Base-by-base conservation (phyloP, 2,797 vertebrate species). In the Sebastes wilsoni region DNA sequence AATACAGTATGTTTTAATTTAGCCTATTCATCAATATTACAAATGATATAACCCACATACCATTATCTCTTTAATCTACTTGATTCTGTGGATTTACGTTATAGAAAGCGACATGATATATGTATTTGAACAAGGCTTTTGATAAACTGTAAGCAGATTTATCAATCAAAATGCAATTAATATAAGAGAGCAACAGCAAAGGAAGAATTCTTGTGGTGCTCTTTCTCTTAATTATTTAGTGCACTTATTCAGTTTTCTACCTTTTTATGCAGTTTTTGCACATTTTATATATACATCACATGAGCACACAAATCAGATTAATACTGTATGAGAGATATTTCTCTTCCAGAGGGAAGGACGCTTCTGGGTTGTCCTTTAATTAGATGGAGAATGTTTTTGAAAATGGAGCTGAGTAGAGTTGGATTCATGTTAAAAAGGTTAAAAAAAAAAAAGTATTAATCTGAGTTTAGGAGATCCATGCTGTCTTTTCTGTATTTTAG, bases 321-420 rank as follows among this genome's bases (percentile, higher is more conserved):
- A 68, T 71, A 76, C 5, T 74, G 49, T 49, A 69, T 49, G 25
- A 69, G 66, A 75, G 6, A 60, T 23, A 42, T 64, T 77, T 72
- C 20, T 85, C 30, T 34, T 56, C 25, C 56, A 62, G 52, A 82
- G 28, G 28, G 5, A 77, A 73, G 10, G 38, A 55, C 36, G 54
- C 42, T 75, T 78, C 36, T 70, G 27, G 60, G 60, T 75, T 76
- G 49, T 68, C 30, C 54, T 71, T 76, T 79, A 65, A 82, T 87
- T 78, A 80, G 56, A 71, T 27, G 0, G 23, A 49, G 16, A 22
- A 32, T 61, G 12, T 59, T 66, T 80, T 64, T 77, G n/a, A 62
- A 72, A 85, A 80, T 62, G 34, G 13, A 61, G 42, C 6, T 4
- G 25, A 81, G 34, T 55, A 12, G 8, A 66, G 20, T 34, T 23